These are phyloP conservation scores for Perizoma flavofasciatum DNA, from an alignment of 2,888 invertebrate species.

Conservation along the genomic window DNA sequence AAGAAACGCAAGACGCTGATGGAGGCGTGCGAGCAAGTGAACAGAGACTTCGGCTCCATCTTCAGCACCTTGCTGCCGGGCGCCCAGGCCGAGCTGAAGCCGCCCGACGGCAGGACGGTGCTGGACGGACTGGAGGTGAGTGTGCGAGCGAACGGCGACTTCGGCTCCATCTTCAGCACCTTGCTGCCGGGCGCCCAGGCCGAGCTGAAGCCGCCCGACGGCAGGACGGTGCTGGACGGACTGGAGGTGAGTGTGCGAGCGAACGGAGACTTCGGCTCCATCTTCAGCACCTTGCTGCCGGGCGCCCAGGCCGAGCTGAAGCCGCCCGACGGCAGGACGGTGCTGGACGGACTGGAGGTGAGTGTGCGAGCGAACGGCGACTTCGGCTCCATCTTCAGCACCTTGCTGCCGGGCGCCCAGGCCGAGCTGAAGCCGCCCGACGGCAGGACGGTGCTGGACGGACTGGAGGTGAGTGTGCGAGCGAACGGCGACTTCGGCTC, in stretches of 20 bases:
- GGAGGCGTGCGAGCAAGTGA: conserved; percentile 93
- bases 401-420: conserved; percentile 94
- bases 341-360: conserved; percentile 95
- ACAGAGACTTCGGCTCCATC: conserved; percentile 97
- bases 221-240: conserved; percentile 90
- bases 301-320: conserved; percentile 94
- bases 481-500: conserved; percentile 97
- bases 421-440: conserved; percentile 92
- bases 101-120: conserved; percentile 88
- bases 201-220: conserved; percentile 90
- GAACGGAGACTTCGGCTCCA: conserved; percentile 96
- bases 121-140: conserved; percentile 96
- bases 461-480: conserved; percentile 94
- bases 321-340: conserved; percentile 88
- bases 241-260: conserved; percentile 95
- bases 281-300: conserved; percentile 95
- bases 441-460: conserved; percentile 90
- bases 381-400: conserved; percentile 97
- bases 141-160: conserved; percentile 94
- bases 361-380: conserved; percentile 95
- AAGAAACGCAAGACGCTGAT: conserved; percentile 93
- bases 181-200: conserved; percentile 96
- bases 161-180: conserved; percentile 96
- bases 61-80: conserved; percentile 96
- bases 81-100: conserved; percentile 92